Evolutionary conservation across 1,140 invertebrate genomes (phyloP).

Genomic region (Metopolophium dirhodum): DNA sequence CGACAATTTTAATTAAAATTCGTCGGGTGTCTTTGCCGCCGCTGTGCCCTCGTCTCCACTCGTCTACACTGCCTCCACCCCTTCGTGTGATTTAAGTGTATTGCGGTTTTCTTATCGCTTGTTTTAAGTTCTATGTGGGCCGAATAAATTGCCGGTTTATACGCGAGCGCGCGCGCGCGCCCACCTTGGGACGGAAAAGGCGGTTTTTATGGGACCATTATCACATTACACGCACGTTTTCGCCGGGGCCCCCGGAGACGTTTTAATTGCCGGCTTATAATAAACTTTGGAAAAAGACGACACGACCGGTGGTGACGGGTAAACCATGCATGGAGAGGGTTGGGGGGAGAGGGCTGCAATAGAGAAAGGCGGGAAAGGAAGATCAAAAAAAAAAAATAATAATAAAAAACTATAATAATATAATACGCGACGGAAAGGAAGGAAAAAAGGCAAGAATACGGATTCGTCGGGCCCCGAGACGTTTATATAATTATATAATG

Average conservation of each 20-base stretch:
- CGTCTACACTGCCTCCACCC: background rate
- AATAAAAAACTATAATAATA: background rate
- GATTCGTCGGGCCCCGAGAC: background rate
- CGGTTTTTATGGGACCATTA: slow-evolving; percentile 54
- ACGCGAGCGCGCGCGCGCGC: slow-evolving; percentile 12
- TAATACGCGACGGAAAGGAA: background rate
- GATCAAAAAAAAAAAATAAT: background rate
- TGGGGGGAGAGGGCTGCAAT: background rate
- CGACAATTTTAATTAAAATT: slow-evolving; percentile 57
- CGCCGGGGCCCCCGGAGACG: slow-evolving; percentile 10
- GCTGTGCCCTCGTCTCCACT: background rate
- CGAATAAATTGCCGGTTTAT: slow-evolving; percentile 57
- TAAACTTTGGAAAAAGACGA: slow-evolving; percentile 44
- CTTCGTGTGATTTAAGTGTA: slow-evolving; percentile 40
- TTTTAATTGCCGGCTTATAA: slow-evolving; percentile 57
- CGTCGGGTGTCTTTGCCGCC: slow-evolving; percentile 50
- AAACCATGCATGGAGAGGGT: background rate
- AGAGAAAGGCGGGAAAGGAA: background rate
- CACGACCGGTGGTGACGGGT: slow-evolving; percentile 5
- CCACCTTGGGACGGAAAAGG: slow-evolving; percentile 50
- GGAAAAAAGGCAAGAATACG: background rate
- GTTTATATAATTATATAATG: slow-evolving; percentile 54
- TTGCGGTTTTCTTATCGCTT: slow-evolving; percentile 56
- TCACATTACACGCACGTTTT: slow-evolving; percentile 55
- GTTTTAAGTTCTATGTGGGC: slow-evolving; percentile 54